These are phyloP conservation scores for Synanthedon andrenaeformis DNA, from an alignment of 2,888 invertebrate genomes.

Conservation along the genomic window DNA sequence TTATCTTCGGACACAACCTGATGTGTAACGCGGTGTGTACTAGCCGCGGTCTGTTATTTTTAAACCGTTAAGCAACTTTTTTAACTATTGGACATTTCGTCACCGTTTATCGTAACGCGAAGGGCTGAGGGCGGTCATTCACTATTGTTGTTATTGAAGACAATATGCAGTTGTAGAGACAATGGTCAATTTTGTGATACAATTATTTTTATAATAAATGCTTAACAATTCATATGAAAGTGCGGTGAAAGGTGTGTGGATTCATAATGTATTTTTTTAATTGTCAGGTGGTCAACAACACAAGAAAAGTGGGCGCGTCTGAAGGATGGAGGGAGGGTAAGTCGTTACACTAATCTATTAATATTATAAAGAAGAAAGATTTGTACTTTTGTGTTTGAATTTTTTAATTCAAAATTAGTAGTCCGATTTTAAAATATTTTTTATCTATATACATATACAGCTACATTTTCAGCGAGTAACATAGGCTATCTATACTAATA, in stretches of 20 bases:
- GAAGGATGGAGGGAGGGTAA: constrained; percentile 70
- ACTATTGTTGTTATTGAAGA: constrained; percentile 3
- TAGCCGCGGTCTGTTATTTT: constrained; percentile 26
- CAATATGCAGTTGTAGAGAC: constrained; percentile 7
- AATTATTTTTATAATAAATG: constrained; percentile 2
- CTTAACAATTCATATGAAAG: constrained; percentile 5
- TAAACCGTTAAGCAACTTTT: constrained; percentile 32
- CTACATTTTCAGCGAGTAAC: too few species aligned
- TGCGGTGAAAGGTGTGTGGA: constrained; percentile 27
- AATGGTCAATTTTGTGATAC: constrained; percentile 36
- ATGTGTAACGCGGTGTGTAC: too few species aligned
- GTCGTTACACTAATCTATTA: not conserved
- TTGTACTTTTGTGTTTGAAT: too few species aligned
- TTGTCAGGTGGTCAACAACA: constrained; percentile 77
- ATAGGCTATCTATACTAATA: too few species aligned
- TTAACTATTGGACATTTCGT: constrained; percentile 49
- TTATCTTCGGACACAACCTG: too few species aligned
- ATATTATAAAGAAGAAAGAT: too few species aligned
- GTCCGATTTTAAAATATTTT: too few species aligned
- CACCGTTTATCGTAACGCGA: constrained; percentile 36
- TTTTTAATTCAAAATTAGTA: too few species aligned
- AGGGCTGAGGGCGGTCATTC: constrained; percentile 27
- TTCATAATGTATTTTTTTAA: constrained; percentile 20
- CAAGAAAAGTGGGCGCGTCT: constrained; percentile 68
- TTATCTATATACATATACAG: too few species aligned